These are phyloP conservation scores for Cheilosia impressa DNA, from an alignment of 2,888 invertebrate genomes.

Conservation along the genomic window DNA sequence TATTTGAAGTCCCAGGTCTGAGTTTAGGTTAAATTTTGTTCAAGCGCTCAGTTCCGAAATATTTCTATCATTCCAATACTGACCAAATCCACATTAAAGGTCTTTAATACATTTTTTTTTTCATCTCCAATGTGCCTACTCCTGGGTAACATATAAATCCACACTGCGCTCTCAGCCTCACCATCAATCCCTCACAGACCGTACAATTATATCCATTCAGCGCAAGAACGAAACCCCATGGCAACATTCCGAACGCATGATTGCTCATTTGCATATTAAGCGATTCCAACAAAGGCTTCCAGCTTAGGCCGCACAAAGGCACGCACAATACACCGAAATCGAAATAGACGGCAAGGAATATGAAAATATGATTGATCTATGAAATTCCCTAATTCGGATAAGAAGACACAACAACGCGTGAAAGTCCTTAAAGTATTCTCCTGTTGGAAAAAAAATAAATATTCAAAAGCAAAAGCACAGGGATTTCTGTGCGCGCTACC, in stretches of 20 bases:
- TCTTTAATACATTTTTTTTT: too few relatives aligned
- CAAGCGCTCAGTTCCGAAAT: too few relatives aligned
- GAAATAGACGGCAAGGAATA: conserved; percentile 33
- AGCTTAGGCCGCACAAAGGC: conserved; percentile 58
- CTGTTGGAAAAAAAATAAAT: conserved; percentile 14
- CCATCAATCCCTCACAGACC: too few relatives aligned
- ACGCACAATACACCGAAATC: conserved; percentile 18
- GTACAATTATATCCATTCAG: not conserved
- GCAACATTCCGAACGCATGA: conserved; percentile 63
- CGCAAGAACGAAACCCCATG: conserved; percentile 48
- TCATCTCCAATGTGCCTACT: too few relatives aligned
- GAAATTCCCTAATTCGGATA: conserved; percentile 72
- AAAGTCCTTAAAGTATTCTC: conserved; percentile 50
- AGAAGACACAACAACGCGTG: conserved; percentile 69
- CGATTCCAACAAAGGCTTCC: conserved; percentile 64
- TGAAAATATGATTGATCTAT: conserved; percentile 71
- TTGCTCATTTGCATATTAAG: conserved; percentile 74
- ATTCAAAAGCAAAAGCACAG: conserved; percentile 23
- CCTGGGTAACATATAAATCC: too few relatives aligned
- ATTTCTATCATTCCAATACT: too few relatives aligned
- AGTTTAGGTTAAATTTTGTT: too few relatives aligned
- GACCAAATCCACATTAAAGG: too few relatives aligned
- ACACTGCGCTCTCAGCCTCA: too few relatives aligned
- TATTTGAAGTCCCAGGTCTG: too few relatives aligned
- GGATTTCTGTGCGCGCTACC: conserved; percentile 36